Evolutionary conservation across 64 coral and sea anemone species (phyloP), one percentile per base, ranked within the genome.

Genomic region (Pachyseris speciosa): DNA sequence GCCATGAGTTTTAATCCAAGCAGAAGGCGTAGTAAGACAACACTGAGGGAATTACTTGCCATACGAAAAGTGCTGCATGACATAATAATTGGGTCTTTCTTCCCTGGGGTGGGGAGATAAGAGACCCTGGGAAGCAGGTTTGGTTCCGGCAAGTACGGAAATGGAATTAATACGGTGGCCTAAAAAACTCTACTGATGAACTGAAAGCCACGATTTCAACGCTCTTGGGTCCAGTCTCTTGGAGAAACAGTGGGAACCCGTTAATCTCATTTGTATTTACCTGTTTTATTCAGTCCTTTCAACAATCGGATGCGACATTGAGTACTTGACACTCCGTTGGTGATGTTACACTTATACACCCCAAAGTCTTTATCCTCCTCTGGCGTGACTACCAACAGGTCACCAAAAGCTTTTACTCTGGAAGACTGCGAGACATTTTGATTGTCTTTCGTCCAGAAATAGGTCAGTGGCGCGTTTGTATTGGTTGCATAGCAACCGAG

Each of bases 391-490:
- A 80, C 74, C 1, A 80, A 15, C 3, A 90, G 29, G 43, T 69
- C 25, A 34, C 50, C 74, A 49, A 90, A 20, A 38, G 36, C 75
- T 68, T 30, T 51, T 2, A 80, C 47, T 2, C 22, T 50, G 51
- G 39, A 26, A 19, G 87, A 90, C 22, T 42, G 47, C n/a, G 16
- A 52, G 42, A 80, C 34, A 31, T 32, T 64, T n/a, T 38, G 37
- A 17, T 80, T 80, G 30, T 80, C 60, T 38, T 90, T 90, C 69
- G 75, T 59, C 87, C 87, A 90, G 32, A 2, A 68, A 50, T 80
- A 90, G 19, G 58, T 28, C 15, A 90, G 30, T 11, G 31, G 22
- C 11, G 77, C n/a, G 43, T 22, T 43, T 5, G 75, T 27, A 7
- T 64, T 34, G 2, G 44, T 69, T 55, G 87, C 44, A 41, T 79